Base-by-base conservation (phyloP, 2,888 invertebrate genomes). In the Endomychus coccineus region DNA sequence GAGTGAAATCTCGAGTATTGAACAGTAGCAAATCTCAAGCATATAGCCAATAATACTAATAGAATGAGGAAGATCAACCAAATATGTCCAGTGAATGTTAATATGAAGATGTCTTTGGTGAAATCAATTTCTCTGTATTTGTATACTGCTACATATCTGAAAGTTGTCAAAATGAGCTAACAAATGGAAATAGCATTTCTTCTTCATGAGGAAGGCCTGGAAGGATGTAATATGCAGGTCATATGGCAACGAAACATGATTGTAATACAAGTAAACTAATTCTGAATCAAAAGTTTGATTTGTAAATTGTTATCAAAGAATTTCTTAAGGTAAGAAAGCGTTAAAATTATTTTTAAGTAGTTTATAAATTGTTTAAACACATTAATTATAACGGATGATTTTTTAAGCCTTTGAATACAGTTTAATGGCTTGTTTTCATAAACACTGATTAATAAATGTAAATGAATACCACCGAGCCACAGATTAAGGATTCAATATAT, bases 71-170 rank as follows among this genome's bases (percentile, higher is more conserved):
- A 56, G 35, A 55, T 49, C 7, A 61, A 34, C 62, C 62, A 62
- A 34, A 62, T 34, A 4, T 51, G 50, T 2, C 58, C 58, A 32
- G 53, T 50, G 43, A 62, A 62, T 6, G 60, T 59, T 43, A 56
- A 39, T 19, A 61, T 53, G 34, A 62, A 62, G 16, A 62, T 59
- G 39, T 62, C 62, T 47, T 54, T 50, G 0, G 52, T 54, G 14
- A 57, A 46, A 17, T 53, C 43, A 9, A 59, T 28, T 38, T 50
- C 50, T 22, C 39, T 40, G 3, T 52, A 45, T 39, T 52, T 51
- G 32, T 57, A 60, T n/a, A 59, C 43, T 21, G 59, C 29, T 5
- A 50, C 44, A 28, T 55, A 49, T 14, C 60, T 60, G 34, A 19
- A 55, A 52, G 11, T 25, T n/a, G 6, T 19, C 9, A 7, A 7